phyloP scores from a whole-genome alignment of 2,888 invertebrate species.

The Opisthograptis luteolata region DNA sequence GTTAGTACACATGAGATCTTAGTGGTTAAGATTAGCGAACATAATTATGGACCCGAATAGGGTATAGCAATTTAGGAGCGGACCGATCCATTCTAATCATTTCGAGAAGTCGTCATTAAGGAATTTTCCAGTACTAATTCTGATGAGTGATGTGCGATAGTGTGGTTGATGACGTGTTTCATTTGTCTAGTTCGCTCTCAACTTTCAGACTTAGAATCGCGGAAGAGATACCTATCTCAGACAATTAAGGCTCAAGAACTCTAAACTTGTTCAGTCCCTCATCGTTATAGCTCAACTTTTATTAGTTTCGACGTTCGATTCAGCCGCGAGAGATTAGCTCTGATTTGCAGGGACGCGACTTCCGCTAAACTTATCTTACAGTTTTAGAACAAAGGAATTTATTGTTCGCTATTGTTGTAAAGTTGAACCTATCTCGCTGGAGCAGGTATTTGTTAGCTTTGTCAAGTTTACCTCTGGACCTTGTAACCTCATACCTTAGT shows the following conservation, averaged over 20 bases:
- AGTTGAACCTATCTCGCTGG: neutral
- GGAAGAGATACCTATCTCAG: constrained; percentile 5
- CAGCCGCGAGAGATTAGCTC: constrained; percentile 12
- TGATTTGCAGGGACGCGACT: constrained; percentile 11
- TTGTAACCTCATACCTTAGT: neutral
- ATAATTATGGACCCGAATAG: too few species aligned
- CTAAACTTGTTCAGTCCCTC: constrained; percentile 16
- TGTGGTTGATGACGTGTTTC: too few species aligned
- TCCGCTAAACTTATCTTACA: neutral
- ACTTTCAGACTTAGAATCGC: neutral
- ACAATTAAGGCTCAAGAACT: constrained; percentile 12
- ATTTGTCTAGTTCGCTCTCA: neutral
- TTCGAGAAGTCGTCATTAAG: too few species aligned
- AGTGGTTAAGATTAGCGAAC: too few species aligned
- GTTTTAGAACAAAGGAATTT: constrained; percentile 1
- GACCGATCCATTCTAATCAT: too few species aligned
- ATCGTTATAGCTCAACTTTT: constrained; percentile 23
- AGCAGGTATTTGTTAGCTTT: neutral
- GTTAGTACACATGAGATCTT: too few species aligned
- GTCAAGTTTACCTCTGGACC: neutral
- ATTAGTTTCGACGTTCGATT: constrained; percentile 23
- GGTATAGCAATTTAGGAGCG: too few species aligned
- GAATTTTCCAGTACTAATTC: too few species aligned
- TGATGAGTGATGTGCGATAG: too few species aligned
- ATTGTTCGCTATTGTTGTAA: constrained; percentile 1